A percentile compares a stretch with the other conserved stretches of the same genome.
phyloP scores from a whole-genome alignment of 1,140 invertebrate genomes.

The Trichomalopsis sarcophagae region DNA sequence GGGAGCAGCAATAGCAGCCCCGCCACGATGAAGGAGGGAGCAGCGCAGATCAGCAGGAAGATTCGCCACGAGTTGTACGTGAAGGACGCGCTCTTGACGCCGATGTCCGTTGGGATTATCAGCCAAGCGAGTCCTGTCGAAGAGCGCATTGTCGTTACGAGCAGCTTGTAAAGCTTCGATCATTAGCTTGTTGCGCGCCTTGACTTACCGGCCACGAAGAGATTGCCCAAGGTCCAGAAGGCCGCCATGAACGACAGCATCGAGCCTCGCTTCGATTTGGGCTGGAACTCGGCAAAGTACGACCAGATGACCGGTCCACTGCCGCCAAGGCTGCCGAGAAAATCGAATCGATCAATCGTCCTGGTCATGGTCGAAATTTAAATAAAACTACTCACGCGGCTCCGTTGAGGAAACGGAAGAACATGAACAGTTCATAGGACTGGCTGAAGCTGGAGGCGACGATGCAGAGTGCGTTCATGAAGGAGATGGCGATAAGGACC shows the following conservation, averaged over 20 bases:
- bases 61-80: constrained; percentile 94
- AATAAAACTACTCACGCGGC: constrained; percentile 84
- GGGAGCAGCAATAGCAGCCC: constrained; percentile 88
- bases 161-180: no score
- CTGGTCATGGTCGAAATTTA: no score
- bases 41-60: constrained; percentile 89
- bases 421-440: constrained; percentile 89
- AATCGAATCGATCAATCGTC: background rate
- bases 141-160: no score
- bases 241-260: constrained; percentile 95
- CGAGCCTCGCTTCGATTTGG: constrained; percentile 89
- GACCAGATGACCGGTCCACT: constrained; percentile 97
- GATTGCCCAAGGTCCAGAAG: constrained; percentile 93
- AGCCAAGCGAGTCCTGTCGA: constrained; percentile 86
- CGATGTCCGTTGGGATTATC: constrained; percentile 87
- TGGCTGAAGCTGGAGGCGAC: constrained; percentile 92
- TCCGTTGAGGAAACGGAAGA: constrained; percentile 92
- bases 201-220: constrained; percentile 84
- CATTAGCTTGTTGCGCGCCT: no score
- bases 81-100: constrained; percentile 80
- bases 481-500: constrained; percentile 90
- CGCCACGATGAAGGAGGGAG: constrained; percentile 90
- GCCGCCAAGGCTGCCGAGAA: constrained; percentile 85
- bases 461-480: constrained; percentile 92
- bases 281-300: constrained; percentile 96